phyloP scores from a whole-genome alignment of 64 coral and sea anemone species.

The Anthopleura sola region DNA sequence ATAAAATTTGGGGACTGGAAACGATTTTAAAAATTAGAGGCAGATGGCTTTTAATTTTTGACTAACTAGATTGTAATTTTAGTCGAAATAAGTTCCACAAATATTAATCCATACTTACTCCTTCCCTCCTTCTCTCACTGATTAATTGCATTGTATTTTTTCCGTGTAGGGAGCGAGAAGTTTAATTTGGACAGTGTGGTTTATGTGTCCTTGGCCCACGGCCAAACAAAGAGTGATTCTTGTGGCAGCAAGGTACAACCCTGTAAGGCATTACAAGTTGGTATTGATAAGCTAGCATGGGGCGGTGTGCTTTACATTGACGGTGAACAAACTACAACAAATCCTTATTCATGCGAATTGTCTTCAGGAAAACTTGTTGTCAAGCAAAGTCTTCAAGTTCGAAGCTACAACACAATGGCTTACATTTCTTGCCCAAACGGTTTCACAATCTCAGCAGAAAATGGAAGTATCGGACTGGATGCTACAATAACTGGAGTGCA shows the following conservation, averaged over 20 bases:
- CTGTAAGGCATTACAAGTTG: not conserved
- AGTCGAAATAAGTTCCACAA: too few relatives aligned
- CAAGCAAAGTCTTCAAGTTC: not conserved
- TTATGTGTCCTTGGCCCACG: not conserved
- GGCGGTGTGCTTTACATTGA: slow-evolving; percentile 8
- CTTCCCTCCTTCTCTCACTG: too few relatives aligned
- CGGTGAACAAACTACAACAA: not conserved
- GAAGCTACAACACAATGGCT: not conserved
- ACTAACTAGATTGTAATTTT: too few relatives aligned
- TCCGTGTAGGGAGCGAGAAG: too few relatives aligned
- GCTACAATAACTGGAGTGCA: not conserved
- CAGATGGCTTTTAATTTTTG: too few relatives aligned
- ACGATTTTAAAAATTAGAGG: too few relatives aligned
- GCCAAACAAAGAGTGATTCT: not conserved
- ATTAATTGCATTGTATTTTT: not conserved
- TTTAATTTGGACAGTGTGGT: not conserved
- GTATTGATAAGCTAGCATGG: slow-evolving; percentile 1
- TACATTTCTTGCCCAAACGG: not conserved
- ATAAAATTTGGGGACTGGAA: too few relatives aligned
- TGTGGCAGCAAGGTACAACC: not conserved
- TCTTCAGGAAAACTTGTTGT: not conserved
- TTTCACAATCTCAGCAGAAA: not conserved
- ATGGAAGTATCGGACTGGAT: not conserved
- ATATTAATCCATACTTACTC: too few relatives aligned
- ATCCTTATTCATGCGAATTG: not conserved